Evolutionary conservation across 2,797 vertebrate species (phyloP).

Genomic region (Mus caroli): DNA sequence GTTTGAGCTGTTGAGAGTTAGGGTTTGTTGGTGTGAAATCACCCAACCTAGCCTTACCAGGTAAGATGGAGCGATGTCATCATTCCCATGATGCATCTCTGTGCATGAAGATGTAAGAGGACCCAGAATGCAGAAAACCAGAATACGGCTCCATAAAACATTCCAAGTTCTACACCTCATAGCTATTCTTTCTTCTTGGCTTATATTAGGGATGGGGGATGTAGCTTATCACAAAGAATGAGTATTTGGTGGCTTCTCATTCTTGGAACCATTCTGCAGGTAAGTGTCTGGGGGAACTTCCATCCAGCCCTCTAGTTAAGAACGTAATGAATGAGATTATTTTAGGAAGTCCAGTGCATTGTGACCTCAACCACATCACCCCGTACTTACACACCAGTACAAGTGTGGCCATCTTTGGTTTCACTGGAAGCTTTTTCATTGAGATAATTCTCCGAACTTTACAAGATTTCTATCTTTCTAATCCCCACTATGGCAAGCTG

Average conservation of each 20-base stretch:
- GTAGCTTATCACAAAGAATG: conserved; percentile 79
- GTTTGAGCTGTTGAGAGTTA: conserved; percentile 59
- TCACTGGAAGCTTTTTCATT: conserved; percentile 57
- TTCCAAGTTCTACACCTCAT: conserved; percentile 77
- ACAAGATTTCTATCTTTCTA: conserved; percentile 49
- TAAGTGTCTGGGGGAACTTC: conserved; percentile 68
- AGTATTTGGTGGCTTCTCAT: conserved; percentile 80
- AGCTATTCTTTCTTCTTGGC: conserved; percentile 78
- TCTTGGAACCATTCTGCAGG: conserved; percentile 79
- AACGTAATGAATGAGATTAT: conserved; percentile 61
- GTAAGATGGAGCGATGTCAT: conserved; percentile 26
- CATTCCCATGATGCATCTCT: conserved; percentile 70
- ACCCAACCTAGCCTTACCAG: conserved; percentile 1
- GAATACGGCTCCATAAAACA: conserved; percentile 72
- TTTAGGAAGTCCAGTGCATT: conserved; percentile 67
- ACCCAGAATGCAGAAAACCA: conserved; percentile 60
- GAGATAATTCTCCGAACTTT: conserved; percentile 48
- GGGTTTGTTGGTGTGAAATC: neutral
- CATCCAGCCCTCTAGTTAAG: conserved; percentile 43
- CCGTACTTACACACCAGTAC: neutral
- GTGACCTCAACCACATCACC: conserved; percentile 67
- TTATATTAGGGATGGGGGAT: conserved; percentile 70
- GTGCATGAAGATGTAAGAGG: conserved; percentile 37
- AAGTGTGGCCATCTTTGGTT: conserved; percentile 52
- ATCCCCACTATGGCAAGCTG: neutral